Evolutionary conservation across 2,797 vertebrate genomes (phyloP), one percentile per base, ranked within the genome.

Genomic region (Linurgus olivaceus): DNA sequence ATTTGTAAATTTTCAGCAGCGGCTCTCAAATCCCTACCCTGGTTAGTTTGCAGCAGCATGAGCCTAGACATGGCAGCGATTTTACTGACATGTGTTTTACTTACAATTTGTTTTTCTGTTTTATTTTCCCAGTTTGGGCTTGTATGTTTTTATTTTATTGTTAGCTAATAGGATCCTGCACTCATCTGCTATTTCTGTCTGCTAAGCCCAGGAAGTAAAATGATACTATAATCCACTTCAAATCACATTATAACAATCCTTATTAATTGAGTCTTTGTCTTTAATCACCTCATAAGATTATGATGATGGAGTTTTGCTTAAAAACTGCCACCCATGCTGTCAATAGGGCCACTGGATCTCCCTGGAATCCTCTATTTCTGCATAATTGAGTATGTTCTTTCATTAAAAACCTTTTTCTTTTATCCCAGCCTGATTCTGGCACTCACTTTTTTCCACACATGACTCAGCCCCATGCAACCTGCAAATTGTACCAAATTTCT

Each of bases 211-310:
- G 75, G 38, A 86, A 91, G 78, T 65, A 68, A 89, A 89, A 77
- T 54, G 50, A 75, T 93, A 62, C n/a, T 44, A 17, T 95, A 91
- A 94, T 93, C 78, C 73, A 88, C 66, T 91, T 80, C 15, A 82
- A 94, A 92, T 88, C 78, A 45, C 59, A 75, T 92, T 92, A 86
- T 26, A 90, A 68, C 37, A 93, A 88, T 92, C 72, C 65, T 83
- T 50, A 75, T 90, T 96, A 96, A 88, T 74, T 77, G 77, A 82
- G 45, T 26, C 50, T 95, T 74, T 95, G 59, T 87, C 42, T 96
- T 93, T 94, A 95, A 92, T 95, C 91, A 83, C 58, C 62, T 92
- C 73, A 75, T 74, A 80, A 73, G 67, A 75, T 90, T 78, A 90
- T n/a, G 33, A 67, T 54, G 59, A 38, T 35, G 72, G 31, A 45